A percentile compares a stretch with the other conserved stretches of the same genome.
These are phyloP conservation scores for Gulo gulo DNA, from an alignment of 2,113 vertebrate species.

Conservation along the genomic window DNA sequence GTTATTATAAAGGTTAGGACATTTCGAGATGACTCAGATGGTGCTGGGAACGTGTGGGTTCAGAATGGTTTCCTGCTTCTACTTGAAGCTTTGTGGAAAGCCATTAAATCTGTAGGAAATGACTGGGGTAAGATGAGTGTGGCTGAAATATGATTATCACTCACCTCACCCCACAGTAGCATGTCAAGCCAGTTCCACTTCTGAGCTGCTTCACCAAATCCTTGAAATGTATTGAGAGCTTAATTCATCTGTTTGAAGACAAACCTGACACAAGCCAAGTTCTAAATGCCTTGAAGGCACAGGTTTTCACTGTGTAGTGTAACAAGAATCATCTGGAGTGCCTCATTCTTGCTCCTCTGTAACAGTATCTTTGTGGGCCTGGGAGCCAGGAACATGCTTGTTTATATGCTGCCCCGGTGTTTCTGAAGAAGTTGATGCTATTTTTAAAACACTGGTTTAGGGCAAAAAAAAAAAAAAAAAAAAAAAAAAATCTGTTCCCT, in stretches of 20 bases:
- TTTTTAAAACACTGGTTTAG: neutral
- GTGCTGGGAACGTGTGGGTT: neutral
- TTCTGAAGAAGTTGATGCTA: neutral
- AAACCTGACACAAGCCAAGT: neutral
- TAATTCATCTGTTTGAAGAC: neutral
- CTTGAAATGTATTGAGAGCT: neutral
- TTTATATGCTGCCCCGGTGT: neutral
- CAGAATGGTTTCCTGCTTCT: slow-evolving; percentile 3
- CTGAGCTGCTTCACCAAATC: neutral
- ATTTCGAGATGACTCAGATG: neutral
- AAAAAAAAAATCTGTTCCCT: neutral
- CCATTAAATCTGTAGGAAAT: neutral
- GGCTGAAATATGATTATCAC: neutral
- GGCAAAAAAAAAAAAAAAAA: neutral
- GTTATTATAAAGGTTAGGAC: slow-evolving; percentile 34
- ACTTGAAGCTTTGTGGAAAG: neutral
- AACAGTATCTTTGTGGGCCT: neutral
- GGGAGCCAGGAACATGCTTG: neutral
- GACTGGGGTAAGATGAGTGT: neutral
- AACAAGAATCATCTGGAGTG: neutral
- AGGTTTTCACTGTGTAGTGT: neutral
- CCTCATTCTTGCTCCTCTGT: neutral
- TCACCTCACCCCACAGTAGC: neutral
- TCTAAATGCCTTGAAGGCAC: neutral
- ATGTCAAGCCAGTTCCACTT: neutral